Evolutionary conservation across 2,113 vertebrate genomes (phyloP).

Genomic region (Sturnus vulgaris): DNA sequence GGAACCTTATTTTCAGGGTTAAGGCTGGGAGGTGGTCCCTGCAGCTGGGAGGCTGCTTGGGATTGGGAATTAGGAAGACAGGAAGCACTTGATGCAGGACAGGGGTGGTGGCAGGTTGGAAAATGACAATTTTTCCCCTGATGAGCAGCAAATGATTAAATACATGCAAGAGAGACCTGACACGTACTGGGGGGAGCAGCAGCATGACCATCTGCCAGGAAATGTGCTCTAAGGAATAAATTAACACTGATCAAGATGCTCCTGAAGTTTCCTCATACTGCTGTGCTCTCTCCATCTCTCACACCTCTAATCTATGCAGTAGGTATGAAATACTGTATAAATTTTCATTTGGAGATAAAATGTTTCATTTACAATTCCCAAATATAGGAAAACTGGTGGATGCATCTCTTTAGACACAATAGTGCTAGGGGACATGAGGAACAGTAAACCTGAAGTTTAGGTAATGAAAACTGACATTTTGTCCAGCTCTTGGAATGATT

Average conservation of each 20-base stretch:
- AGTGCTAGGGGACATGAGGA: not conserved
- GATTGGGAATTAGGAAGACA: not conserved
- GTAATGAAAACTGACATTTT: not conserved
- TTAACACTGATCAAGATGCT: conserved; percentile 9
- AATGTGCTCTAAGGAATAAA: not conserved
- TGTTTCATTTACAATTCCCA: not conserved
- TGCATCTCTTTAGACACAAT: not conserved
- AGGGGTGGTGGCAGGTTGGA: not conserved
- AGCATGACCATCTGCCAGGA: not conserved
- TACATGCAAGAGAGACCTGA: not conserved
- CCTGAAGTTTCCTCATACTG: not conserved
- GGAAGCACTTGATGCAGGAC: not conserved
- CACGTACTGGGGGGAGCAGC: not conserved
- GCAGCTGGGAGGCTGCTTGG: not conserved
- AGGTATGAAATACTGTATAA: not conserved
- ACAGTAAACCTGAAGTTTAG: not conserved
- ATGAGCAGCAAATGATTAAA: not conserved
- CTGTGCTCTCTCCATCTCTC: not conserved
- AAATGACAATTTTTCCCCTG: not conserved
- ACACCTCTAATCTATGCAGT: not conserved
- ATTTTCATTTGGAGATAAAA: not conserved
- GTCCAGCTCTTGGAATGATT: not conserved
- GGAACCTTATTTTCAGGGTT: not conserved
- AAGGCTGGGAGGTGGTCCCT: not conserved
- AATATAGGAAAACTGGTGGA: not conserved